These are phyloP conservation scores for Eubasilissa splendida DNA, from an alignment of 2,888 invertebrate species.

Conservation along the genomic window DNA sequence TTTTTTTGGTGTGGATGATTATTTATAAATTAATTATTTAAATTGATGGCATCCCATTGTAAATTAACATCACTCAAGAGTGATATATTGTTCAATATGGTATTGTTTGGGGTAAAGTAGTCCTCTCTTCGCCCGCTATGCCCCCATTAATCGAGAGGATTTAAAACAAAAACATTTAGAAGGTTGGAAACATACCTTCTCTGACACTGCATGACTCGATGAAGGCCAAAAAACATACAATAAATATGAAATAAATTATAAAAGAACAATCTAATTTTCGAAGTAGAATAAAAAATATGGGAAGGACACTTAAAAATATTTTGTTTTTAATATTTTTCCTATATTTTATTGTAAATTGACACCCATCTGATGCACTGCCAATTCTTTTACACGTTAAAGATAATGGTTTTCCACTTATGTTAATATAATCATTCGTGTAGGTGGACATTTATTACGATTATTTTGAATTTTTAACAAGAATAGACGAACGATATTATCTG, in stretches of 20 bases:
- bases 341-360: slow-evolving; percentile 32
- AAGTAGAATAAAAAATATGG: slow-evolving; percentile 17
- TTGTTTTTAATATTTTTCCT: slow-evolving; percentile 10
- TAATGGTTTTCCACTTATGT: slow-evolving; percentile 35
- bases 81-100: no score
- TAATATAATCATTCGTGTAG: slow-evolving; percentile 22
- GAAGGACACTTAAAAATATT: slow-evolving; percentile 14
- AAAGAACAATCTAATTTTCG: slow-evolving; percentile 1
- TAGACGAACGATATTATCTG: neutral
- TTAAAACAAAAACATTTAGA: neutral
- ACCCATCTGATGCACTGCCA: slow-evolving; percentile 32
- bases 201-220: slow-evolving; percentile 16
- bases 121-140: no score
- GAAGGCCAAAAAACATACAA: slow-evolving; percentile 19
- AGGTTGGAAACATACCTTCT: slow-evolving; percentile 20
- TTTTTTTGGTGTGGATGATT: no score
- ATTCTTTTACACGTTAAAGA: slow-evolving; percentile 21
- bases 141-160: no score
- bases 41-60: no score
- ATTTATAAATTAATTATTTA: no score
- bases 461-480: no score
- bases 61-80: no score
- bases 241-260: neutral
- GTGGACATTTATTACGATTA: neutral
- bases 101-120: no score